phyloP scores from a whole-genome alignment of 2,888 invertebrate species.

The Phania funesta region DNA sequence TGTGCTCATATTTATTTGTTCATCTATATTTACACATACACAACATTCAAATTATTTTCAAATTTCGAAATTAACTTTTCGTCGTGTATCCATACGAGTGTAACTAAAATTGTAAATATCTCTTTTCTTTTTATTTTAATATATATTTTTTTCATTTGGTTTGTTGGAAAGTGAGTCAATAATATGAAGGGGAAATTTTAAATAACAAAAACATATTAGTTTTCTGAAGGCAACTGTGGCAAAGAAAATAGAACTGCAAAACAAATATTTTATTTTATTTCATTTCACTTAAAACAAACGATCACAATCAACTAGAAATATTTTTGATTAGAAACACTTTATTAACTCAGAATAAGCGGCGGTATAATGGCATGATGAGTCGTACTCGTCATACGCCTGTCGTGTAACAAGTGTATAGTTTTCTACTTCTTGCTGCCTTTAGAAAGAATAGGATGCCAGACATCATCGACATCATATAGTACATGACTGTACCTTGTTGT shows the following conservation, averaged over 20 bases:
- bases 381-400: constrained; percentile 19
- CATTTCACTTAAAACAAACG: constrained; percentile 32
- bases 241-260: constrained; percentile 22
- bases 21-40: constrained; percentile 8
- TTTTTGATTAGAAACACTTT: constrained; percentile 59
- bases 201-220: constrained; percentile 19
- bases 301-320: constrained; percentile 45
- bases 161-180: constrained; percentile 63
- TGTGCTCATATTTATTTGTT: constrained; percentile 52
- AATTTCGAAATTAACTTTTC: constrained; percentile 62
- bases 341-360: constrained; percentile 39
- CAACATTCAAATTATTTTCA: constrained; percentile 35
- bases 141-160: neutral
- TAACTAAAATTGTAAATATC: constrained; percentile 55
- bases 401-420: constrained; percentile 45
- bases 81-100: constrained; percentile 15
- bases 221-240: constrained; percentile 14
- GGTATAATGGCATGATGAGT: neutral
- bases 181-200: constrained; percentile 19
- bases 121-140: neutral
- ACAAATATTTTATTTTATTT: constrained; percentile 33
- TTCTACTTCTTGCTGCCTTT: neutral
- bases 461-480: constrained; percentile 20
- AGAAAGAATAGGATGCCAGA: neutral
- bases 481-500: constrained; percentile 47